Evolutionary conservation across 1,140 invertebrate species (phyloP), one percentile per base, ranked within the genome.

Genomic region (Formica selysi): DNA sequence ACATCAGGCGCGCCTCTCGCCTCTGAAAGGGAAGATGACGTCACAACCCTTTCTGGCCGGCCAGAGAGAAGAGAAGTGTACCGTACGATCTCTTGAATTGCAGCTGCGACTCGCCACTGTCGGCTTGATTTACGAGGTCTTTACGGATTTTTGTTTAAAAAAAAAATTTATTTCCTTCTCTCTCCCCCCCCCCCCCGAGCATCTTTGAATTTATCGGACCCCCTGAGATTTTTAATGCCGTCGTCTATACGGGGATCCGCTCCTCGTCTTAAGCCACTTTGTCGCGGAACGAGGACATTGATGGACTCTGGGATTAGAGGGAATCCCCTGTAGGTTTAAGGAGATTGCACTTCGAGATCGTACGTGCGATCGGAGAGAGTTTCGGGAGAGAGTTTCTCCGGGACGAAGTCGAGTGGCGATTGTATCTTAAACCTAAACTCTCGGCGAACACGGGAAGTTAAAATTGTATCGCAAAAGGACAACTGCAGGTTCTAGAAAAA

Each of bases 41-140:
- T 92, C 89, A 92, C 74, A 73, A 41, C 81, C 84, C 89, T 91
- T 90, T 89, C 83, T 90, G 88, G 76, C 41, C 51, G 57, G 61
- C 54, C 51, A 61, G 41, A 59, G 44, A 71, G 51, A 74, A 76
- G 54, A 48, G 29, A 36, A 65, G 59, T 76, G 57, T 73, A 76
- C 84, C 81, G 74, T 89, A 26, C 38, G 29, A 76, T 67, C 22
- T 59, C 70, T 86, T 32, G 13, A 36, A 73, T 51, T 41, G 80
- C 38, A 59, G 44, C 41, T 62, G 62, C 87, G 68, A n/a, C 57
- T 76, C 83, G 87, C 76, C 68, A 59, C 65, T 71, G 73, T 74
- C 61, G 38, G 54, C 29, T 54, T 57, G 61, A 88, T 89, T 88
- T 88, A 78, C 62, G 74, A 44, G 61, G 22, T 85, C 36, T 54